Evolutionary conservation across 2,797 vertebrate genomes (phyloP), one percentile per base, ranked within the genome.

Genomic region (Poliocrania exsul): DNA sequence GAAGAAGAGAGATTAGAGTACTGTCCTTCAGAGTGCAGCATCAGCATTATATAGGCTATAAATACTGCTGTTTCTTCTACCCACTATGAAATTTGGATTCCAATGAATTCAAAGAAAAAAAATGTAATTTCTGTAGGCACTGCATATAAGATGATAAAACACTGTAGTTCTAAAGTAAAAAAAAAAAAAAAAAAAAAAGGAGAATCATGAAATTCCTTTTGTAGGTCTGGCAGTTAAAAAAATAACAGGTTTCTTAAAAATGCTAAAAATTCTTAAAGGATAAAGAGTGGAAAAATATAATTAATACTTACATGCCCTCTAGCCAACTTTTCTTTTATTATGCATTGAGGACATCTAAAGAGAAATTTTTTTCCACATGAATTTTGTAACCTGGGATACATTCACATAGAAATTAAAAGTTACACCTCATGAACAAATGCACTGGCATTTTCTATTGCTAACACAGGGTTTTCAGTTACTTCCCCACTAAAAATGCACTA

Each of bases 381-480:
- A 16, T 85, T 95, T 93, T 88, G 35, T 74, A 51, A 81, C 29
- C 49, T 78, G 53, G 33, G 24, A 37, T 89, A 28, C 11, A 46
- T 19, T 83, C 38, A 42, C 23, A 15, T 15, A 40, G 49, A 81
- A 71, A 65, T 79, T 25, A 72, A 89, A 93, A 83, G 47, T 35
- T 67, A 6, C 44, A 67, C 16, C 19, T 84, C 77, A 60, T 37
- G 73, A 92, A 64, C 29, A 79, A 92, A 79, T 26, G 3, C 0
- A 1, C 58, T 95, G 65, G 75, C 80, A 81, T 75, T 96, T 97
- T 86, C 54, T 86, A 2, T 69, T 75, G 82, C 87, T 95, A 81
- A 86, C 1, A 0, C 37, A 88, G 56, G 44, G 29, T 44, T 96
- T 95, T 90, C n/a, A 46, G 40, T 81, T 86, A 75, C 73, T 90